Base-by-base conservation (phyloP, 2,113 vertebrate genomes). In the Pomatorhinus ruficollis region DNA sequence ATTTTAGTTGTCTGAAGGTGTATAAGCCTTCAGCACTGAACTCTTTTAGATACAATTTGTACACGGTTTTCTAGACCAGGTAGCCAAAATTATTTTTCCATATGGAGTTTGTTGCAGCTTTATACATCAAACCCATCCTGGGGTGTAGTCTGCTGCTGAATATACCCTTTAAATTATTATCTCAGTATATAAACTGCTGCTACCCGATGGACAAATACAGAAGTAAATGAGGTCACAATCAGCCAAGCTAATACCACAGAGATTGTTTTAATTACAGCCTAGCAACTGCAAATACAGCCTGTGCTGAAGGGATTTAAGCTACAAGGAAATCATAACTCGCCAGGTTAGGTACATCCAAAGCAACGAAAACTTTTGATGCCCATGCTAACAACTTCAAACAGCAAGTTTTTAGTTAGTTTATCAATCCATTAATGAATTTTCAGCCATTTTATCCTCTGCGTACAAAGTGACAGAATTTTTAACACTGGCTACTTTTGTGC, bases 311-410 rank as follows among this genome's bases (percentile, higher is more conserved):
- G 56, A 81, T 84, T 83, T 84, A 77, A 87, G 19, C 20, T 40
- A 11, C 1, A 4, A 12, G 45, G 31, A 63, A 87, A 66, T 17
- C 18, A 12, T 54, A 30, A 77, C 40, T 89, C 0, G 0, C 15
- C 23, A 23, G 14, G 35, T 33, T 77, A 70, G 45, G n/a, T 20
- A 64, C 9, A 56, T 31, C 10, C 1, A 5, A 90, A 30, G 19
- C 24, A 86, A 89, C 12, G 31, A 78, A 50, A 69, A 81, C 27
- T 66, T 69, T 54, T 42, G 22, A 70, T 1, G 3, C 27, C 10
- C 24, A 23, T 78, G 27, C 21, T 47, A 74, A 42, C 42, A 63
- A 52, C 37, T 72, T 78, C 31, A 78, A 75, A 21, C 12, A 74
- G 12, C 1, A 47, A 44, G 22, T 42, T 83, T 70, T 86, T 40